Conservation (phyloP, 2,797 vertebrate species). For the Agapornis canus region DNA sequence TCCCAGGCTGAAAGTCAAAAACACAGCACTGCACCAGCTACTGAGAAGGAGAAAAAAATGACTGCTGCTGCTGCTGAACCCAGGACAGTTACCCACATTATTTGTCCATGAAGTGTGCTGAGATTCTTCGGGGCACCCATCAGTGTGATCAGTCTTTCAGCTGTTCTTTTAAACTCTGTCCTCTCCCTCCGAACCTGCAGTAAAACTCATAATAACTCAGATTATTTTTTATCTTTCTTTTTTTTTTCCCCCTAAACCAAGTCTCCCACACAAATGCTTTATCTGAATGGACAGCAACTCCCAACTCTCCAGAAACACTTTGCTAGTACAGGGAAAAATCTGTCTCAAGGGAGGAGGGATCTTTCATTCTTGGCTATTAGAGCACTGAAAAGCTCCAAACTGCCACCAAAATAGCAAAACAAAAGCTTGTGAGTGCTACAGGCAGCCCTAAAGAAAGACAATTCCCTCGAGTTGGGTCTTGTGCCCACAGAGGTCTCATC, state of each 20-base stretch:
- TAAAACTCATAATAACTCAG: background rate
- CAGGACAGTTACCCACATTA: background rate
- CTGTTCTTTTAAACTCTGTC: background rate
- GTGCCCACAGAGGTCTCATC: background rate
- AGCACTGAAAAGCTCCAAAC: background rate
- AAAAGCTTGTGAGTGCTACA: background rate
- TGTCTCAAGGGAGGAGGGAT: background rate
- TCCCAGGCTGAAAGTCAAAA: too few relatives aligned
- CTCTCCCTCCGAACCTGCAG: background rate
- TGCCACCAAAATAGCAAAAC: background rate
- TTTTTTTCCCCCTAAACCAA: background rate
- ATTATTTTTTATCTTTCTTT: background rate
- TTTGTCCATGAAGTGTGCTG: background rate
- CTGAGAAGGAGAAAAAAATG: too few relatives aligned
- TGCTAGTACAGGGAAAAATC: background rate
- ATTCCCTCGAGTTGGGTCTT: background rate
- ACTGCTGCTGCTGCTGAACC: too few relatives aligned
- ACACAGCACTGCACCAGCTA: too few relatives aligned
- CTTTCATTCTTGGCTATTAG: background rate
- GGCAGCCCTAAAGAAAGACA: background rate
- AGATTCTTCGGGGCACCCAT: background rate
- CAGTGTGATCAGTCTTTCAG: background rate
- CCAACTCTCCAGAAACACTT: background rate
- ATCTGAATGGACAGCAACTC: background rate
- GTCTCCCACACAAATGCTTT: background rate